Evolutionary conservation across 1,140 invertebrate species (phyloP).

Genomic region (Listronotus oregonensis): DNA sequence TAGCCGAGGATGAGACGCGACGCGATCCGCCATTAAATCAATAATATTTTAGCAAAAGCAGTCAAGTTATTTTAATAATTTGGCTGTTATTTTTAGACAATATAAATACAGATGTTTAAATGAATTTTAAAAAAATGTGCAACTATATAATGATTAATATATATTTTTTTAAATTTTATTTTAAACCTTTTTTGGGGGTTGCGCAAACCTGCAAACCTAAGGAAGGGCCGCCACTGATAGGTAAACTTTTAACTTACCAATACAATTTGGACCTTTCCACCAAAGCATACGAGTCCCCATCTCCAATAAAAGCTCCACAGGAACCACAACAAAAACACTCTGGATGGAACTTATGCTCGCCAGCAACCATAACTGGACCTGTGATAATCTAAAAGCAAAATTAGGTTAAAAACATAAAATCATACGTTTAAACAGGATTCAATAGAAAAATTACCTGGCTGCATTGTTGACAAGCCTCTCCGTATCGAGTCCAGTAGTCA

Average conservation of each 20-base stretch:
- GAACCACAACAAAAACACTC: slow-evolving; percentile 89
- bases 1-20: too few species aligned
- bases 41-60: too few species aligned
- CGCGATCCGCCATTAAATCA: too few species aligned
- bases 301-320: slow-evolving; percentile 85
- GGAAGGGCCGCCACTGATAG: too few species aligned
- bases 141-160: too few species aligned
- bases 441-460: slow-evolving; percentile 62
- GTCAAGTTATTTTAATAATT: too few species aligned
- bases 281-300: slow-evolving; percentile 88
- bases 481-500: slow-evolving; percentile 88
- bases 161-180: too few species aligned
- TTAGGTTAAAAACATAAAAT: slow-evolving; percentile 20
- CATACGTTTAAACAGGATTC: background rate
- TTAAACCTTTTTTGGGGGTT: too few species aligned
- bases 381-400: slow-evolving; percentile 73
- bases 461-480: slow-evolving; percentile 87
- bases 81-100: too few species aligned
- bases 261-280: slow-evolving; percentile 88
- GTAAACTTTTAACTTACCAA: slow-evolving; percentile 66
- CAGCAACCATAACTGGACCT: slow-evolving; percentile 92
- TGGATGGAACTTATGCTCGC: slow-evolving; percentile 92
- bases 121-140: too few species aligned
- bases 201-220: too few species aligned
- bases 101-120: too few species aligned